Evolutionary conservation across 2,888 invertebrate species (phyloP).

Genomic region (Drosophila lutescens): DNA sequence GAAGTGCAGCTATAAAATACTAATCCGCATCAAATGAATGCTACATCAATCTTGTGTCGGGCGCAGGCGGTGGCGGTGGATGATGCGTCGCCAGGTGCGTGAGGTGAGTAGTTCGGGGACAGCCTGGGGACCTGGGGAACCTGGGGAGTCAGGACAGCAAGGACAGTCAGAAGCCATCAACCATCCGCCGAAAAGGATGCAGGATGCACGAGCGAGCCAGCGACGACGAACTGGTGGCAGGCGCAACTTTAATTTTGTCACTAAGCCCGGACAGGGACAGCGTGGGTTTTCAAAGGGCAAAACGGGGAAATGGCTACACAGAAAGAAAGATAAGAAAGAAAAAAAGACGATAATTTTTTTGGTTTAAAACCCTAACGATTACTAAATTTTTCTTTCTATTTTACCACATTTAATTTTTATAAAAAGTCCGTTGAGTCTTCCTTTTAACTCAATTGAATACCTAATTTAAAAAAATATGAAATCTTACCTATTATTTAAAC

Average conservation of each 20-base stretch:
- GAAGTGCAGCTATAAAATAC: constrained; percentile 81
- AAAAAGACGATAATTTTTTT: too few species aligned
- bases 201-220: constrained; percentile 34
- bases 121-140: neutral
- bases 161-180: constrained; percentile 25
- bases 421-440: too few species aligned
- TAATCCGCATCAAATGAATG: constrained; percentile 81
- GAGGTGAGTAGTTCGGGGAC: constrained; percentile 14
- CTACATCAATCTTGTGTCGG: constrained; percentile 76
- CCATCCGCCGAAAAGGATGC: constrained; percentile 39
- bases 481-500: too few species aligned
- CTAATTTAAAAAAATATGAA: too few species aligned
- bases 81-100: constrained; percentile 52
- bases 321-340: too few species aligned
- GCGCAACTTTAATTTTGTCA: constrained; percentile 76
- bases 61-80: constrained; percentile 53
- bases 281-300: neutral
- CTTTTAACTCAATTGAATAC: too few species aligned
- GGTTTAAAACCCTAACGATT: too few species aligned
- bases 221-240: constrained; percentile 46
- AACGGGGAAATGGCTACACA: constrained; percentile 45
- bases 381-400: too few species aligned
- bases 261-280: constrained; percentile 57
- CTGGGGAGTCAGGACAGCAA: constrained; percentile 1
- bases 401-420: too few species aligned